Evolutionary conservation across 2,888 invertebrate genomes (phyloP).

Genomic region (Balanococcus diminutus): DNA sequence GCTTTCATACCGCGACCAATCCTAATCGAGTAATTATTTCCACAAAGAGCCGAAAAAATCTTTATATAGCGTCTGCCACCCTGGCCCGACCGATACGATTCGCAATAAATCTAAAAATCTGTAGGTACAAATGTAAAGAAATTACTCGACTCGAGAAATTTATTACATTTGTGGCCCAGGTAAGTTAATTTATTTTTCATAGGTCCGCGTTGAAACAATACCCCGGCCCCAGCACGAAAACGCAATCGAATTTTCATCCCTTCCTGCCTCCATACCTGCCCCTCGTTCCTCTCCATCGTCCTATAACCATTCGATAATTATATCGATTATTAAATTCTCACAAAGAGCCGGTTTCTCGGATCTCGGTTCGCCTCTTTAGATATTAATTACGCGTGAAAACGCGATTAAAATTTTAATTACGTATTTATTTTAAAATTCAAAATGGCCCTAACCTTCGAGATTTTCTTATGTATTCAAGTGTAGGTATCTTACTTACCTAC

Average conservation of each 20-base stretch:
- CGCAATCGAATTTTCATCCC: not conserved
- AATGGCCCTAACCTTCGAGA: not conserved
- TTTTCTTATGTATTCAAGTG: not conserved
- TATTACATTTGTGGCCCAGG: not conserved
- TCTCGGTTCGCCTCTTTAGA: not conserved
- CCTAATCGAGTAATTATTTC: constrained; percentile 30
- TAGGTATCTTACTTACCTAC: not conserved
- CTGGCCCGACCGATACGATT: not conserved
- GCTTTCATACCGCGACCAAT: not conserved
- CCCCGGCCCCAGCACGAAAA: not conserved
- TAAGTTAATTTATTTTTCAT: constrained; percentile 1
- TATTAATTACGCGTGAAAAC: constrained; percentile 20
- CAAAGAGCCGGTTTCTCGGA: not conserved
- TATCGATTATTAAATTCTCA: constrained; percentile 31
- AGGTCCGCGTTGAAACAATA: constrained; percentile 11
- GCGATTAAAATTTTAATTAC: constrained; percentile 27
- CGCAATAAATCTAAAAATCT: constrained; percentile 35
- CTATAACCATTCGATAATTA: not conserved
- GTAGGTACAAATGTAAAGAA: not conserved
- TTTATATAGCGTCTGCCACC: not conserved
- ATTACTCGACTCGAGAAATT: constrained; percentile 12
- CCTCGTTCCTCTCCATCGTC: not conserved
- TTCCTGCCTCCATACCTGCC: not conserved
- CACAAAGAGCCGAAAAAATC: not conserved
- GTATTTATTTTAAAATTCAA: constrained; percentile 32